phyloP scores from a whole-genome alignment of 2,888 invertebrate species.

The Proisotoma minuta region DNA sequence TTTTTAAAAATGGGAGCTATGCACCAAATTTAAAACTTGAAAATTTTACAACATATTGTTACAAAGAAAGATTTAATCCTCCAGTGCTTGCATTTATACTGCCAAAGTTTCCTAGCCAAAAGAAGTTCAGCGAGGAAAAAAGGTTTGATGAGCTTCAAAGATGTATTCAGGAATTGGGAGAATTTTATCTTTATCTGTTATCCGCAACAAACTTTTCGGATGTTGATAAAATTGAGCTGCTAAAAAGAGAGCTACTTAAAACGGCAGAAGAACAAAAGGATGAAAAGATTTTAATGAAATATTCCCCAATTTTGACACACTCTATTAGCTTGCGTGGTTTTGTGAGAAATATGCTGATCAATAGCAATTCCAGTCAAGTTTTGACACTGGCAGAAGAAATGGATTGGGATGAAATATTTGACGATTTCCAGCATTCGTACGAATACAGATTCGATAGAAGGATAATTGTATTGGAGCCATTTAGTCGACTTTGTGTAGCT shows the following conservation, averaged over 20 bases:
- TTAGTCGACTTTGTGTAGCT: not conserved
- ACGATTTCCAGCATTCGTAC: not conserved
- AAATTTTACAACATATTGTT: not conserved
- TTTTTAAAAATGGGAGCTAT: not conserved
- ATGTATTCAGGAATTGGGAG: not conserved
- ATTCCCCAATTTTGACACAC: not conserved
- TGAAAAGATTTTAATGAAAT: not conserved
- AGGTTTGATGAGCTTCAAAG: not conserved
- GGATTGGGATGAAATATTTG: not conserved
- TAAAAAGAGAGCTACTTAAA: not conserved
- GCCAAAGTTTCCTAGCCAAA: not conserved
- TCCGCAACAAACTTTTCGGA: too few relatives aligned
- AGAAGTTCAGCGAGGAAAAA: not conserved
- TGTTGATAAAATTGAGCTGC: too few relatives aligned
- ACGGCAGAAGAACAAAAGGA: not conserved
- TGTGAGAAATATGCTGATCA: not conserved
- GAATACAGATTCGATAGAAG: not conserved
- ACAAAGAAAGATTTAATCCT: not conserved
- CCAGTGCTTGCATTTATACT: not conserved
- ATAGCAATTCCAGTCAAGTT: not conserved
- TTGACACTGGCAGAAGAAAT: not conserved
- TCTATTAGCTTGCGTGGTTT: not conserved
- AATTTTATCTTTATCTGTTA: not conserved
- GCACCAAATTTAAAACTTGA: not conserved
- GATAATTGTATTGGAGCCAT: not conserved